Evolutionary conservation across 2,888 invertebrate species (phyloP), one percentile per base, ranked within the genome.

Genomic region (Bedellia somnulentella): DNA sequence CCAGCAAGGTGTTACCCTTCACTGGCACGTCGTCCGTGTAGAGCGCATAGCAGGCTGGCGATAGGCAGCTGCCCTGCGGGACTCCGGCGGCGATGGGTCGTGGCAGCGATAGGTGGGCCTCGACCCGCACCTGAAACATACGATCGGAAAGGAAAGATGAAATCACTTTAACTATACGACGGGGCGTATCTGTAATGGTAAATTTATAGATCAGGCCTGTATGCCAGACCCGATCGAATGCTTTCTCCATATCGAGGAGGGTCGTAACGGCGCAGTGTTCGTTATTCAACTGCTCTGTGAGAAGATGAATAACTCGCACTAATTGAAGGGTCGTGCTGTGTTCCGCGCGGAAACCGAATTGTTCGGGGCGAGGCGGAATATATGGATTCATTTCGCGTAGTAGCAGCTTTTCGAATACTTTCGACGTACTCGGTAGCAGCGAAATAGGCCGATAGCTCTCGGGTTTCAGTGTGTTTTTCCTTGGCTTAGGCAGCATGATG

Each of bases 171-270:
- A 18, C 14, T 11, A 32, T 26, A 6, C 9, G 5, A 6, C 5
- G 18, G 18, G 18, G 18, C 9, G 9, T 9, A 6, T 18, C 18
- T 9, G 5, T 24, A 11, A 10, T 14, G 10, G 15, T 6, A 4
- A 48, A 27, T 21, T 49, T 50, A 32, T 31, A 40, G 0, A 48
- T 6, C 3, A 52, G 41, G 3, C 50, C 46, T 1, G 31, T 27
- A 29, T 50, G 47, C 49, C 49, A 47, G 1, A 52, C 46, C 1
- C 40, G 15, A 30, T 50, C 47, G 32, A 52, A 48, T 4, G 46
- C 43, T 30, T 49, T 46, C 29, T 42, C 46, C 30, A 47, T 41
- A 30, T 49, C 45, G 0, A 47, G 38, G 29, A 46, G 40, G 4
- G 47, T 44, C 8, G 39, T 42, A 5, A 32, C 41, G 2, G 37